Conservation (phyloP, 2,888 invertebrate species). For the Harpalus rufipes region DNA sequence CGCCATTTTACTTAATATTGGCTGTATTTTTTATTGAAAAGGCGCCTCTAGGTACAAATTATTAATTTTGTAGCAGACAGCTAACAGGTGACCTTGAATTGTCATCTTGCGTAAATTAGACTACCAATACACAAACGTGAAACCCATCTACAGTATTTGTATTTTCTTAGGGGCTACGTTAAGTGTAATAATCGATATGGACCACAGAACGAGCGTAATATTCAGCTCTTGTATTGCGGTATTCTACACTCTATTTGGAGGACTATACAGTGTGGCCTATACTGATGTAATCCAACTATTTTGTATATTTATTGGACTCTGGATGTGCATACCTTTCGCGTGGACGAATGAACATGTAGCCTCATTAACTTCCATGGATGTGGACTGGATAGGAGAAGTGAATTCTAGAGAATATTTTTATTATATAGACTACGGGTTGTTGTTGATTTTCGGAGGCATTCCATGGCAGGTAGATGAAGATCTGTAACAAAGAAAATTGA, state of each 20-base stretch:
- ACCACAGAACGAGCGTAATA: constrained; percentile 94
- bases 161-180: constrained; percentile 90
- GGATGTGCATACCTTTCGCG: constrained; percentile 99
- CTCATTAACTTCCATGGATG: constrained; percentile 89
- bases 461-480: constrained; percentile 91
- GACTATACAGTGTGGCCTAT: constrained; percentile 98
- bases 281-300: constrained; percentile 99
- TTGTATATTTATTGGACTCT: constrained; percentile 98
- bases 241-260: constrained; percentile 98
- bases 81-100: too few species aligned
- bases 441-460: constrained; percentile 96
- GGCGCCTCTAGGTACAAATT: too few species aligned
- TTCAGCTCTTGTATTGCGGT: constrained; percentile 97
- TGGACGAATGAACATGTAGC: constrained; percentile 92
- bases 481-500: constrained; percentile 64
- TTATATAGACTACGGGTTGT: constrained; percentile 92
- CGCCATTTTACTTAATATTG: too few species aligned
- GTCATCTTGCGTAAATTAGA: too few species aligned
- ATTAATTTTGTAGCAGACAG: too few species aligned
- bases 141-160: too few species aligned
- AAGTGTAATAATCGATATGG: constrained; percentile 97
- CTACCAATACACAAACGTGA: too few species aligned
- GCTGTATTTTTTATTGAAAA: too few species aligned
- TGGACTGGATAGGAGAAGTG: constrained; percentile 93
- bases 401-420: constrained; percentile 86